Evolutionary conservation across 1,140 invertebrate genomes (phyloP).

Genomic region (Euwallacea similis): DNA sequence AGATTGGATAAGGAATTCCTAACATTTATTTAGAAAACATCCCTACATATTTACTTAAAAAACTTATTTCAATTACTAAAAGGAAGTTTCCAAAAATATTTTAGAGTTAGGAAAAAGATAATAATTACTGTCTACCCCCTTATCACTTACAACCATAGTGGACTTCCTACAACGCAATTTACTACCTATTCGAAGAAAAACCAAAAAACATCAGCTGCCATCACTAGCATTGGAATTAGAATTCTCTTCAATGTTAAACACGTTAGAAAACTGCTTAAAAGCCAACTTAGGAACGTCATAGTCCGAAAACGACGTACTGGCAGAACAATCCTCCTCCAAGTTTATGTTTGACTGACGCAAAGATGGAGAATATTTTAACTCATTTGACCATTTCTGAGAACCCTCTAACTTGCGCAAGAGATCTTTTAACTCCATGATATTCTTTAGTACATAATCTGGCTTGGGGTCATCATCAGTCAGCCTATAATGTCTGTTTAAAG

Average conservation of each 20-base stretch:
- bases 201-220: conserved; percentile 41
- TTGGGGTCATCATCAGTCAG: conserved; percentile 31
- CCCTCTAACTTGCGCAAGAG: conserved; percentile 31
- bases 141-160: no score
- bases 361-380: not conserved
- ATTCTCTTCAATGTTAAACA: conserved; percentile 39
- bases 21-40: no score
- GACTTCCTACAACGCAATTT: not conserved
- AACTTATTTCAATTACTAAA: no score
- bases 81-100: no score
- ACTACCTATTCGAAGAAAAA: not conserved
- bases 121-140: no score
- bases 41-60: no score
- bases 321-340: not conserved
- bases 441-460: conserved; percentile 47
- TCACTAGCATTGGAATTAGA: conserved; percentile 51
- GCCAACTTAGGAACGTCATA: not conserved
- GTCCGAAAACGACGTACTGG: not conserved
- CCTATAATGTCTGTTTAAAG: conserved; percentile 50
- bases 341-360: not conserved
- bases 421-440: conserved; percentile 44
- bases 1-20: no score
- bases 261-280: not conserved
- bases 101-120: no score
- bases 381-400: not conserved